These are phyloP conservation scores for Gallinago solitaria DNA, from an alignment of 2,797 vertebrate genomes.

Conservation along the genomic window DNA sequence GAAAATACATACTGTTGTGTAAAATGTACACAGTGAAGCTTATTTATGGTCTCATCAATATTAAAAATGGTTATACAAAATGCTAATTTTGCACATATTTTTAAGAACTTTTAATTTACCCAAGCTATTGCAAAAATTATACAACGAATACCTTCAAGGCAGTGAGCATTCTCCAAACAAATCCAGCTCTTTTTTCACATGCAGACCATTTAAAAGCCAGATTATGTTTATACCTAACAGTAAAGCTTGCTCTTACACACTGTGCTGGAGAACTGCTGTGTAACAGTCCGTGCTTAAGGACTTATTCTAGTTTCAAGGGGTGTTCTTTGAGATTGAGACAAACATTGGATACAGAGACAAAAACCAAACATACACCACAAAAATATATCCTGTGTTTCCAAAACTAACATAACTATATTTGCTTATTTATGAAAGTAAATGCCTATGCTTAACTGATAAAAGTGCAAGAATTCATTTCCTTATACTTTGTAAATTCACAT, in stretches of 20 bases:
- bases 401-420: not conserved
- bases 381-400: not conserved
- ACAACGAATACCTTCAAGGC: not conserved
- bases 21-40: not conserved
- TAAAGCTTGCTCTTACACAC: not conserved
- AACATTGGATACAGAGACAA: not conserved
- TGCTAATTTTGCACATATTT: not conserved
- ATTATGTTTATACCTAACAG: not conserved
- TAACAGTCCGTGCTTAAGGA: not conserved
- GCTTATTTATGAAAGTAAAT: not conserved
- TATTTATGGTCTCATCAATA: not conserved
- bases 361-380: not conserved
- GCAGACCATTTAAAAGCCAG: not conserved
- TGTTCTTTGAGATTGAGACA: not conserved
- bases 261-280: not conserved
- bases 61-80: not conserved
- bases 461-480: not conserved
- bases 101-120: not conserved
- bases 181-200: not conserved
- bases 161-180: not conserved
- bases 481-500: not conserved
- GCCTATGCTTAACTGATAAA: not conserved
- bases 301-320: not conserved
- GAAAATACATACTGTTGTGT: constrained; percentile 17
- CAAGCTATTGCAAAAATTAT: not conserved